Base-by-base conservation (phyloP, 2,888 invertebrate species). In the Rosalia funebris region DNA sequence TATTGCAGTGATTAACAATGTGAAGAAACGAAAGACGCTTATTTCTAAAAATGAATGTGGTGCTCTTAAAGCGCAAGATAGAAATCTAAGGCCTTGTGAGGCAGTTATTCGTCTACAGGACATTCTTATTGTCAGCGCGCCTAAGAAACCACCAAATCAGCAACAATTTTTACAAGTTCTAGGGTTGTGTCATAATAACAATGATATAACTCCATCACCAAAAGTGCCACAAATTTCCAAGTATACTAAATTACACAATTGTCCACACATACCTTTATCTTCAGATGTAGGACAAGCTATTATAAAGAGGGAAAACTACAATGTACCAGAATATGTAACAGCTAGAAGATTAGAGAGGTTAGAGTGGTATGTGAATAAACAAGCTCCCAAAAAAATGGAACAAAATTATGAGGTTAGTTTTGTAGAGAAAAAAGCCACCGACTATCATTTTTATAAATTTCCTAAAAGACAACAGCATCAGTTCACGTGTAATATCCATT, bases 251-350 rank as follows among this genome's bases (percentile, higher is more conserved):
- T 60, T 66, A 44, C 60, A 63, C 25, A 39, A 56, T 16, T 62
- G 59, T 15, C 59, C 59, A 0, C 54, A 71, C 47, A 71, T 79
- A 41, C 79, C 79, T 37, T 73, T 79, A 47, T 77, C 77, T 1
- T 79, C 78, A 2, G 74, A 78, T 58, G 60, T 75, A 42, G 77
- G 79, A 3, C 64, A 68, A 45, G 63, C 66, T 34, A 62, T 77
- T 42, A 70, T 72, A 45, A 57, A 63, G 14, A 62, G 63, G 39
- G 42, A 69, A 71, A 52, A 72, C 69, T 50, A 59, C 36, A 52
- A 39, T 37, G 62, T 77, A 12, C 60, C 72, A 15, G 69, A 71
- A 42, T 68, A 73, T 11, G 59, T 69, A 4, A 71, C 69, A 47
- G 45, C 68, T 15, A 64, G 68, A 39, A 70, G 73, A 63, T 55